Evolutionary conservation across 2,888 invertebrate genomes (phyloP).

Genomic region (Sminthurinus aureus): DNA sequence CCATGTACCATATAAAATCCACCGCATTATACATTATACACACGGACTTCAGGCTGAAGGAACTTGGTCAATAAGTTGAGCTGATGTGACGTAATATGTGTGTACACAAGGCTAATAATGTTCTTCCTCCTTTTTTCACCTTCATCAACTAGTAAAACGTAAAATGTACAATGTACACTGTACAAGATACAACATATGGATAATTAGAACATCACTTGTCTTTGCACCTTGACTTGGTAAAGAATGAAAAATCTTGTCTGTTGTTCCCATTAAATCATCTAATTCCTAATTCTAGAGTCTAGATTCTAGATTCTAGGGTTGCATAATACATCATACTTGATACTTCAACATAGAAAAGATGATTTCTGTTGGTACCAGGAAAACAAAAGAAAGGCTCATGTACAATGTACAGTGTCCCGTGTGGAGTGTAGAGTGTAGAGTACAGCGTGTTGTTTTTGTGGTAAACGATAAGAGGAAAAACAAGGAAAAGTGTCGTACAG

Average conservation of each 20-base stretch:
- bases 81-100: neutral
- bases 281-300: neutral
- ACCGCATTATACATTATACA: too few species aligned
- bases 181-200: neutral
- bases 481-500: slow-evolving; percentile 44
- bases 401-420: neutral
- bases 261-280: slow-evolving; percentile 6
- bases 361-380: neutral
- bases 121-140: neutral
- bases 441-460: slow-evolving; percentile 23
- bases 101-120: neutral
- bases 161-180: neutral
- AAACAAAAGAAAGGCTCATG: neutral
- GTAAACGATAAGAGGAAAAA: slow-evolving; percentile 30
- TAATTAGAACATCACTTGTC: slow-evolving; percentile 25
- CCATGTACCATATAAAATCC: too few species aligned
- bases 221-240: neutral
- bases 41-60: too few species aligned
- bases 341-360: neutral
- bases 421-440: slow-evolving; percentile 3
- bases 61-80: neutral
- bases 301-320: neutral
- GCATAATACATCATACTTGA: too few species aligned
- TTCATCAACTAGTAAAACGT: neutral
- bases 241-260: too few species aligned